Conservation (phyloP, 2,113 vertebrate species). For the Ploceus nigricollis region DNA sequence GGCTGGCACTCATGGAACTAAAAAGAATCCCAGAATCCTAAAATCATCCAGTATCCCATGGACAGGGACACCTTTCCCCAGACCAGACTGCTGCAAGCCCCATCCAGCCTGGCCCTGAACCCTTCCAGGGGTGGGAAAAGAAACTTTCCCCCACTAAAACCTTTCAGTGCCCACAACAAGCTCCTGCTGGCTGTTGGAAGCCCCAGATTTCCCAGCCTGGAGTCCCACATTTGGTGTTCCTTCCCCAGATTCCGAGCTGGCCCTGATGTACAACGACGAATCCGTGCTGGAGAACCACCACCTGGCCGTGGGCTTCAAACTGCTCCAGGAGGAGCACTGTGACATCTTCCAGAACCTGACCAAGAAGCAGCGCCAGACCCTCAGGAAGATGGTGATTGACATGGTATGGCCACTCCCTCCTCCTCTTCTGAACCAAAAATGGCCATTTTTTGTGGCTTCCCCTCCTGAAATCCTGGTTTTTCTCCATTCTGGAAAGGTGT, state of each 20-base stretch:
- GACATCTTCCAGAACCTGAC: conserved; percentile 98
- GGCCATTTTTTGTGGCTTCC: fast-evolving
- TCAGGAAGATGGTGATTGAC: conserved; percentile 97
- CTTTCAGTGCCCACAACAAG: not conserved
- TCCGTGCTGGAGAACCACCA: conserved; percentile 98
- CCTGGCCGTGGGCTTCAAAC: conserved; percentile 94
- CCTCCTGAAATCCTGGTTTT: not conserved
- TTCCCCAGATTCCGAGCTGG: conserved; percentile 90
- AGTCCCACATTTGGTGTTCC: not conserved
- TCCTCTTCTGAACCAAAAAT: not conserved
- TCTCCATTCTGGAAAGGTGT: conserved; percentile 72
- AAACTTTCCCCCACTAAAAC: not conserved
- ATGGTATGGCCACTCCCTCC: conserved; percentile 75
- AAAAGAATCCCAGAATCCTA: not conserved
- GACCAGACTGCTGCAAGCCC: not conserved
- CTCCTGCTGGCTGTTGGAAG: not conserved
- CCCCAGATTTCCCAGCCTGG: not conserved
- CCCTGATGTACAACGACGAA: conserved; percentile 97
- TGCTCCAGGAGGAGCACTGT: conserved; percentile 95
- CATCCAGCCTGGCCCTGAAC: not conserved
- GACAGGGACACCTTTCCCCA: not conserved
- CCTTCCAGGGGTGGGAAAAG: not conserved
- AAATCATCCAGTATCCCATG: not conserved
- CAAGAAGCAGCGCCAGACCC: conserved; percentile 92
- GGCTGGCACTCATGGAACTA: not conserved